Percentiles rank a stretch among this genome's conserved stretches.
These are phyloP conservation scores for Mesitornis unicolor DNA, from an alignment of 2,113 vertebrate species.

Conservation along the genomic window DNA sequence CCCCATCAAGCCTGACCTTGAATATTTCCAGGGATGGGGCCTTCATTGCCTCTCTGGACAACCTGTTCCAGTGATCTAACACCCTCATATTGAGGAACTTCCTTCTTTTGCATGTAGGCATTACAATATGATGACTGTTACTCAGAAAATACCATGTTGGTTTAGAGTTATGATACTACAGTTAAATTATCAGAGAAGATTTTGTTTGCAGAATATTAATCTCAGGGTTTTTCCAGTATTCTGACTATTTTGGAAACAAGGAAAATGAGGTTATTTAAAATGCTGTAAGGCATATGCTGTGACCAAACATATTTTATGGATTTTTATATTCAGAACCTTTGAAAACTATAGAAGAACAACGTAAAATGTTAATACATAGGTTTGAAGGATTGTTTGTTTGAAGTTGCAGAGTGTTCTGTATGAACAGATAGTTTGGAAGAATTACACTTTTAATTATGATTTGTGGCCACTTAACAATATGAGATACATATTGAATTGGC, in stretches of 20 bases:
- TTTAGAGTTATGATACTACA: not conserved
- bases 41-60: no score
- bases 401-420: not conserved
- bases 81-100: no score
- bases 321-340: not conserved
- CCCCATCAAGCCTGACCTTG: no score
- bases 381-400: not conserved
- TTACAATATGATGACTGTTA: not conserved
- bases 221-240: not conserved
- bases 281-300: not conserved
- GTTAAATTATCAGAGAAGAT: not conserved
- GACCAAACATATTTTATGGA: not conserved
- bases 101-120: not conserved
- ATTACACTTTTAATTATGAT: not conserved
- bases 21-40: no score
- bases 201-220: not conserved
- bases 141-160: not conserved
- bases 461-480: constrained; percentile 8
- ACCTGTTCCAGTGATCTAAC: no score
- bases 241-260: not conserved
- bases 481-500: not conserved
- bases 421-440: not conserved
- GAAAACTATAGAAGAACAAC: not conserved
- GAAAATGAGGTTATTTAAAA: not conserved
- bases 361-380: not conserved